Percentiles rank a stretch among this genome's conserved stretches.
phyloP scores from a whole-genome alignment of 2,888 invertebrate genomes.

The Rapana venosa region DNA sequence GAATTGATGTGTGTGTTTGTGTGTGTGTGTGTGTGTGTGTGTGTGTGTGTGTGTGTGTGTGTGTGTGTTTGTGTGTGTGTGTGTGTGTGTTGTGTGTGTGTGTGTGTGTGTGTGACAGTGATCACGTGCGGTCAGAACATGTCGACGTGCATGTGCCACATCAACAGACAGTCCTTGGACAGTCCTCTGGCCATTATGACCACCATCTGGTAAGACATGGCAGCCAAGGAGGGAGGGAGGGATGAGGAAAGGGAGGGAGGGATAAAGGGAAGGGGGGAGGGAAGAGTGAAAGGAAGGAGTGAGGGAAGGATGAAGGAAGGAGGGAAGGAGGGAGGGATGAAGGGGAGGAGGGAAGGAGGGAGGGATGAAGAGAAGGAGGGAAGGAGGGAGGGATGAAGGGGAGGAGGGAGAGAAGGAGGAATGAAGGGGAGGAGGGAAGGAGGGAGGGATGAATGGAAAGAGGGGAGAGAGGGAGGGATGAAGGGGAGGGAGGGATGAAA shows the following conservation, averaged over 20 bases:
- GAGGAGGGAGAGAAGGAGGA: neutral
- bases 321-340: neutral
- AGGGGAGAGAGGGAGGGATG: too few species aligned
- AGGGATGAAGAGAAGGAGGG: neutral
- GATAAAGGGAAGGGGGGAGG: neutral
- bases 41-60: neutral
- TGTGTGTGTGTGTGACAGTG: neutral
- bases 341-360: neutral
- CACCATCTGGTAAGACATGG: neutral
- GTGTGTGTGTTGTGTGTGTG: neutral
- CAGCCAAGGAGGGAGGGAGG: neutral
- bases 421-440: neutral
- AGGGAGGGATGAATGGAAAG: neutral
- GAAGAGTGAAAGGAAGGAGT: neutral
- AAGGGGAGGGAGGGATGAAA: neutral
- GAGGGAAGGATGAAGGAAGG: neutral
- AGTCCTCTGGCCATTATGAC: conserved; percentile 3
- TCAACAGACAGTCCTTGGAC: neutral
- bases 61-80: neutral
- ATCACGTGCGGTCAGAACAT: neutral
- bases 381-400: neutral
- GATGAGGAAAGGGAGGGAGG: neutral
- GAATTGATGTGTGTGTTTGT: neutral
- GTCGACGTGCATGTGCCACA: neutral
- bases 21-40: neutral